phyloP scores from a whole-genome alignment of 1,140 invertebrate species.

The Galleria mellonella region DNA sequence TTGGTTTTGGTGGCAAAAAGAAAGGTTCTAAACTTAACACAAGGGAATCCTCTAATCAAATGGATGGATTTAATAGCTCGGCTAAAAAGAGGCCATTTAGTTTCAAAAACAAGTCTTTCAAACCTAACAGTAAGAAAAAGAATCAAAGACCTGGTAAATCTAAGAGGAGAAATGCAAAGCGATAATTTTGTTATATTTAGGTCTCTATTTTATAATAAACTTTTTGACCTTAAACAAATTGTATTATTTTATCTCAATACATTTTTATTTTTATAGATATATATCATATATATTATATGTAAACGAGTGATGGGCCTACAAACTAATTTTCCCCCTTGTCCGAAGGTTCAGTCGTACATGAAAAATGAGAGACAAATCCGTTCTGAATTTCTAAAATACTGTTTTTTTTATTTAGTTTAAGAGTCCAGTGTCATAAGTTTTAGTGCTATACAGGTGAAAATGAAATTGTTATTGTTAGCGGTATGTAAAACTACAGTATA shows the following conservation, averaged over 20 bases:
- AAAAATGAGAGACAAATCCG: too few species aligned
- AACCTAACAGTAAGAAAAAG: conserved; percentile 51
- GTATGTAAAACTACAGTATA: too few species aligned
- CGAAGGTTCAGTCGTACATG: too few species aligned
- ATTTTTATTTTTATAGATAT: too few species aligned
- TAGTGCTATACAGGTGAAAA: too few species aligned
- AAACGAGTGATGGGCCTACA: too few species aligned
- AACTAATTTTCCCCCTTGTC: too few species aligned
- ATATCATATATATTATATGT: too few species aligned
- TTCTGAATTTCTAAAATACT: too few species aligned
- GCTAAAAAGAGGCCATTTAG: conserved; percentile 55
- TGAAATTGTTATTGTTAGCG: too few species aligned
- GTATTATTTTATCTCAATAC: neutral
- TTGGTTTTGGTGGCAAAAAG: conserved; percentile 97
- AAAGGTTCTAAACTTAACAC: conserved; percentile 92
- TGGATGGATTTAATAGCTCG: conserved; percentile 76
- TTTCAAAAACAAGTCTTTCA: conserved; percentile 52
- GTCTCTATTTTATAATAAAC: neutral
- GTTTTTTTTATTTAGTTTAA: too few species aligned
- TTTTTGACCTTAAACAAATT: neutral
- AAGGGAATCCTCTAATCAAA: conserved; percentile 82
- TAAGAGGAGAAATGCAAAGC: conserved; percentile 76
- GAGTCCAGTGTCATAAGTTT: too few species aligned
- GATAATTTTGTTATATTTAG: conserved; percentile 24
- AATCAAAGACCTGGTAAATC: conserved; percentile 77